Evolutionary conservation across 2,888 invertebrate species (phyloP), one percentile per base, ranked within the genome.

Genomic region (Zaprionus lineosus): DNA sequence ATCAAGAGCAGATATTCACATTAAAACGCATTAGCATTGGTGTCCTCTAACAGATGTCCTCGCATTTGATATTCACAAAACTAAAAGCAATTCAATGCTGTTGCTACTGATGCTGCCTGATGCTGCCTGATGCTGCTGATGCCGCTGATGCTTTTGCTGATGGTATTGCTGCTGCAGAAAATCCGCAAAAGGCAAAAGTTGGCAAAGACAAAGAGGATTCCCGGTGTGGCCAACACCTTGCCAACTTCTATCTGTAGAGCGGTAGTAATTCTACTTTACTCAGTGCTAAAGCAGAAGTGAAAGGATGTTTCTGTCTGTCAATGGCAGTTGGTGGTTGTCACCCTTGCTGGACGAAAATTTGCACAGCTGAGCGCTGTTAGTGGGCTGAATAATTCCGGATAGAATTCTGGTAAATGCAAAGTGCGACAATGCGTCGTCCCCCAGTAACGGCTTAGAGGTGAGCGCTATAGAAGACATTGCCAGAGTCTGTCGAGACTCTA

Each of bases 11-110:
- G 18, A 34, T 43, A 56, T 62, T 50, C 69, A 46, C 48, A 50
- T 40, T 40, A 39, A 62, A 69, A 74, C 74, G 86, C 85, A 87
- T 86, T 86, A 86, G 77, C 78, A 82, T 71, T 43, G 57, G 36
- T 53, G 36, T 84, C 86, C 88, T 88, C 74, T 86, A 88, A 88
- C 89, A 89, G 89, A 89, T 89, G 89, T 88, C 84, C 79, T 78
- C 79, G 84, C 77, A 88, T 88, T 88, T 85, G 65, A 77, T 86
- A 88, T 88, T 88, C 88, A 87, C 87, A 88, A 88, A 87, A 88
- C 87, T 88, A 88, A 84, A 88, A 86, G 88, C 85, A 77, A 76
- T 52, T 26, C 43, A 50, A 7, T 31, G 46, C 24, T 1, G 11
- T 11, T 9, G 4, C n/a, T n/a, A n/a, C n/a, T n/a, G 14, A 31